Conservation (phyloP, 2,888 invertebrate genomes). For the Hypomecis atomaria region DNA sequence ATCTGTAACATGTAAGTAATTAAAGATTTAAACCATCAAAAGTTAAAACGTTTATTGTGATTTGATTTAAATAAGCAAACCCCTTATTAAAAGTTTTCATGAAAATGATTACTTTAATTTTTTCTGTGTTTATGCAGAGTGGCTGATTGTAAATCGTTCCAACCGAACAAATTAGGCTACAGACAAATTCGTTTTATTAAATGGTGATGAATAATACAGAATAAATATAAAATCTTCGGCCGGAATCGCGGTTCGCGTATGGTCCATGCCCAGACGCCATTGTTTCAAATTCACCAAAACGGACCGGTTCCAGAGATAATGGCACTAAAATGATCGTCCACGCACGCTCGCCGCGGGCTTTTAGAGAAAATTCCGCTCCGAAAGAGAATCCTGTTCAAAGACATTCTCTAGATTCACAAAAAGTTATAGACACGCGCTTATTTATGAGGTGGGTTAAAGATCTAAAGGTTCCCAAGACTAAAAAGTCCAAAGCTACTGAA, state of each 20-base stretch:
- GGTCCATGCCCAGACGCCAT: slow-evolving; percentile 54
- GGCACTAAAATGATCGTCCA: slow-evolving; percentile 61
- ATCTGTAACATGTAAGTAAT: no score
- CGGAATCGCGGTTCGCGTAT: slow-evolving; percentile 36
- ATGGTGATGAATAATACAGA: slow-evolving; percentile 15
- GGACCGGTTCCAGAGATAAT: slow-evolving; percentile 78
- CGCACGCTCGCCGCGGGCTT: slow-evolving; percentile 56
- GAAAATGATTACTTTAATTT: no score
- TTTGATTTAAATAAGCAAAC: no score
- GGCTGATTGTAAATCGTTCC: no score
- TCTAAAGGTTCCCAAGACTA: slow-evolving; percentile 19
- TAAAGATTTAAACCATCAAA: no score
- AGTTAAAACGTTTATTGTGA: no score
- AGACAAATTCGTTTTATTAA: not conserved
- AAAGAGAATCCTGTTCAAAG: slow-evolving; percentile 37
- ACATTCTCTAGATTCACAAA: slow-evolving; percentile 27
- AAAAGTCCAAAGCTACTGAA: slow-evolving; percentile 31
- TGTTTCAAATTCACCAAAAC: slow-evolving; percentile 77
- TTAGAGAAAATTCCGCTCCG: slow-evolving; percentile 60
- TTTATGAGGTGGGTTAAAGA: slow-evolving; percentile 20
- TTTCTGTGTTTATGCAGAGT: no score
- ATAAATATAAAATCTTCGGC: slow-evolving; percentile 16
- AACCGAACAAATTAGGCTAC: not conserved
- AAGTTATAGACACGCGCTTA: slow-evolving; percentile 18
- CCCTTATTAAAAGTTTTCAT: no score